Evolutionary conservation across 2,113 vertebrate species (phyloP).

Genomic region (Tautogolabrus adspersus): DNA sequence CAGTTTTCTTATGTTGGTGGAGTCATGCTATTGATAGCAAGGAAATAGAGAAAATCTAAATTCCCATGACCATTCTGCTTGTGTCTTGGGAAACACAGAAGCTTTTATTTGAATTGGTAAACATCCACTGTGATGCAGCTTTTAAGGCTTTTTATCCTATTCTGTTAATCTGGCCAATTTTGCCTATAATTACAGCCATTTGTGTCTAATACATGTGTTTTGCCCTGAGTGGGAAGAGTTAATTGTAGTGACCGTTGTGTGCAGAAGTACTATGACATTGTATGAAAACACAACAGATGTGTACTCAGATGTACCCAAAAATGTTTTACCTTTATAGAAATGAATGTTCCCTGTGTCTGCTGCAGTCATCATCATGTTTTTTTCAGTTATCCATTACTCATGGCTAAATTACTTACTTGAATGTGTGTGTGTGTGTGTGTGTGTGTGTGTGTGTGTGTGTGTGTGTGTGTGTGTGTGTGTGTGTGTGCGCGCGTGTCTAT

Average conservation of each 20-base stretch:
- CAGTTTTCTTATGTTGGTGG: not conserved
- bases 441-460: no score
- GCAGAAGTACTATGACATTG: not conserved
- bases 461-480: no score
- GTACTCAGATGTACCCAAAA: not conserved
- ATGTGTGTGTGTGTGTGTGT: no score
- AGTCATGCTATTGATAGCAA: not conserved
- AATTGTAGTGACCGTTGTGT: constrained; percentile 16
- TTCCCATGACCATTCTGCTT: not conserved
- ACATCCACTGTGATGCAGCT: constrained; percentile 31
- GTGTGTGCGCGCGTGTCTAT: no score
- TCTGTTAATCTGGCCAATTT: constrained; percentile 41
- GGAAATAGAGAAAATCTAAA: constrained; percentile 4
- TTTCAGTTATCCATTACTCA: not conserved
- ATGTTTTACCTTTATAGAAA: not conserved
- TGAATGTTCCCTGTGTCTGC: not conserved
- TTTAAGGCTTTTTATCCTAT: constrained; percentile 40
- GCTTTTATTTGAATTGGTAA: constrained; percentile 50
- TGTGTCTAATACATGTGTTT: not conserved
- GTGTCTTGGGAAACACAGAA: not conserved
- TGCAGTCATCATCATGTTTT: not conserved
- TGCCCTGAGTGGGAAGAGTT: constrained; percentile 22
- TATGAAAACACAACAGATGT: not conserved
- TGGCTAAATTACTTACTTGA: not conserved
- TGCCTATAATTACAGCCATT: constrained; percentile 21